Conservation (phyloP, 2,797 vertebrate species). For the Alcedo atthis region DNA sequence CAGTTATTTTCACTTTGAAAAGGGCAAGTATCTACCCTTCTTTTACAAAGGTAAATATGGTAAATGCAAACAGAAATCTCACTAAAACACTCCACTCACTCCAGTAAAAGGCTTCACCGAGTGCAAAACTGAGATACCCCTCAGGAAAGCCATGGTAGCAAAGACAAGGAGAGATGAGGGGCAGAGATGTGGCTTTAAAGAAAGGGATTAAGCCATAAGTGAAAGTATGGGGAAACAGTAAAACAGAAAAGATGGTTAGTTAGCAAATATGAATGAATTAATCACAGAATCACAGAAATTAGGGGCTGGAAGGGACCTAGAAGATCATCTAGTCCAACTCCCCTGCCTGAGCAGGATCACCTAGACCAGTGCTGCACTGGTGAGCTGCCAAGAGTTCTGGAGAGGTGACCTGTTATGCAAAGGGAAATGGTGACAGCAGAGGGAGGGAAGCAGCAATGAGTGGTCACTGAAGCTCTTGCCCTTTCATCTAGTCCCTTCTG, state of each 20-base stretch:
- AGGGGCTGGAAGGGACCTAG: too few species aligned
- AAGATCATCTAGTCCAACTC: too few species aligned
- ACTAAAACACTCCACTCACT: background rate
- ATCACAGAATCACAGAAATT: too few species aligned
- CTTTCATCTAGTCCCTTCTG: background rate
- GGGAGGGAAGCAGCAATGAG: background rate
- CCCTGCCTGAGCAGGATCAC: too few species aligned
- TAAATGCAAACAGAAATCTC: background rate
- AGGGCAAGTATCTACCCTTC: background rate
- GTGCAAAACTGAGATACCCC: background rate
- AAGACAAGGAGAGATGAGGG: background rate
- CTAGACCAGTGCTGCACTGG: background rate
- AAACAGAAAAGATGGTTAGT: background rate
- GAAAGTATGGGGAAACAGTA: background rate
- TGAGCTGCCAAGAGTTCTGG: background rate
- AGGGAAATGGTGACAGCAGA: background rate
- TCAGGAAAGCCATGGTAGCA: background rate
- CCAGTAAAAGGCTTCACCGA: background rate
- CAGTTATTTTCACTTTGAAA: background rate
- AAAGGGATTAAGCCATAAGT: background rate
- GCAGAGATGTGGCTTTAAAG: background rate
- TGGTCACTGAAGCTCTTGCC: background rate
- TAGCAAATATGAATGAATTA: background rate
- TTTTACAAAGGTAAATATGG: background rate
- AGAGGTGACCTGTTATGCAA: background rate